phyloP scores from a whole-genome alignment of 2,888 invertebrate genomes.

The Nymphalis c-album region DNA sequence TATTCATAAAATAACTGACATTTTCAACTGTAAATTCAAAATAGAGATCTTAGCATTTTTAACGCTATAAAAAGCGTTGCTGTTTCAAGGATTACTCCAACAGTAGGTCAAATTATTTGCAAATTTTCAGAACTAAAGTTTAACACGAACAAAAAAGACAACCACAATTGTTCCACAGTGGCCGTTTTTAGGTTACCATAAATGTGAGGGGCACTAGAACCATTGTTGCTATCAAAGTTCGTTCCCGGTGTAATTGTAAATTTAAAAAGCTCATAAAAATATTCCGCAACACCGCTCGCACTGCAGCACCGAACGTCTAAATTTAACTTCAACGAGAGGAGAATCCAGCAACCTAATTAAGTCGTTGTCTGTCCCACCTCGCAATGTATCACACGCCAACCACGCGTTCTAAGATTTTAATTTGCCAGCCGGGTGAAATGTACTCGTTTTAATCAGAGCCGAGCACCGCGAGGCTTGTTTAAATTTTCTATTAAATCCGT shows the following conservation, averaged over 20 bases:
- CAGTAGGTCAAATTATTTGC: slow-evolving; percentile 7
- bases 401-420: slow-evolving; percentile 71
- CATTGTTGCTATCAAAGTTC: slow-evolving; percentile 12
- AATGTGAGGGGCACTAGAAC: slow-evolving; percentile 10
- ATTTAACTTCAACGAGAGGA: slow-evolving; percentile 30
- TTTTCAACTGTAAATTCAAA: no score
- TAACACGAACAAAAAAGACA: not conserved
- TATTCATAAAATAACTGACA: no score
- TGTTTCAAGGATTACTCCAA: slow-evolving; percentile 3
- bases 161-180: slow-evolving; percentile 6
- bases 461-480: slow-evolving; percentile 63
- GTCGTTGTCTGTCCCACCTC: slow-evolving; percentile 37
- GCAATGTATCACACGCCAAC: slow-evolving; percentile 47
- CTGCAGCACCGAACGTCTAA: slow-evolving; percentile 17
- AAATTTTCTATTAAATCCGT: slow-evolving; percentile 76
- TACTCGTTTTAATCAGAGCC: slow-evolving; percentile 72
- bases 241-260: slow-evolving; percentile 7
- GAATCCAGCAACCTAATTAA: slow-evolving; percentile 42
- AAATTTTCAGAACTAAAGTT: not conserved
- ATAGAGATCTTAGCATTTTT: not conserved
- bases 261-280: slow-evolving; percentile 22
- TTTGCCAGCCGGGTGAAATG: slow-evolving; percentile 59
- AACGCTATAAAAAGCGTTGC: not conserved
- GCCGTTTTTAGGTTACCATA: slow-evolving; percentile 11
- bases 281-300: slow-evolving; percentile 16